Conservation (phyloP, 2,113 vertebrate genomes). For the Gobiocypris rarus region DNA sequence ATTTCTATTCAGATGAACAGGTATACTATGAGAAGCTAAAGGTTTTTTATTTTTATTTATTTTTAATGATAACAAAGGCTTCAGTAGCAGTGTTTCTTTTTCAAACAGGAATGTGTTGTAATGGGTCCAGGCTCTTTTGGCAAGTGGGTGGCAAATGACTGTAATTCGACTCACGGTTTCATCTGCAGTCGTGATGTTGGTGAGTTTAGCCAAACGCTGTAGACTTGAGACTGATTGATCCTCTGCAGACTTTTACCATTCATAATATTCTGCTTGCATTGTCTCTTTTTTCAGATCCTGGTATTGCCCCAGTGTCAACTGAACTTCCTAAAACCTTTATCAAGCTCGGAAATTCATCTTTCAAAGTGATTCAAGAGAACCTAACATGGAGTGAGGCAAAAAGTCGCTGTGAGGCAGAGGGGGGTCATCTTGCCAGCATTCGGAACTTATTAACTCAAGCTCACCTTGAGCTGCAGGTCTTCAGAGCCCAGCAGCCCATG, state of each 20-base stretch:
- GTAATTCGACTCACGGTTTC: conserved; percentile 80
- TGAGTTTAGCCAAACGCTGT: conserved; percentile 61
- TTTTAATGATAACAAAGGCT: background rate
- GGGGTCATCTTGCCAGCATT: conserved; percentile 79
- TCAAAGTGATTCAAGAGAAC: conserved; percentile 77
- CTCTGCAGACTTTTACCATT: background rate
- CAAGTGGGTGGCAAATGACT: conserved; percentile 80
- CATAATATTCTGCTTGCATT: background rate
- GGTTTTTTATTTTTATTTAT: background rate
- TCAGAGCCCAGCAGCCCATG: conserved; percentile 74
- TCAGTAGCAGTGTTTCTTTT: background rate
- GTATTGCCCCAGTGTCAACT: conserved; percentile 59
- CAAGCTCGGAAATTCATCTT: conserved; percentile 78
- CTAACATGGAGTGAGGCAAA: conserved; percentile 83
- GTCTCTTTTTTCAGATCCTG: conserved; percentile 70
- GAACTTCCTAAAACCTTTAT: conserved; percentile 64
- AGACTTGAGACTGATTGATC: background rate
- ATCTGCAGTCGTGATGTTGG: conserved; percentile 81
- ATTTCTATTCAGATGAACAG: background rate
- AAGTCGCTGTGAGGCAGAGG: conserved; percentile 70
- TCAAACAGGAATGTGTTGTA: conserved; percentile 81
- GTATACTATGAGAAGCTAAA: background rate
- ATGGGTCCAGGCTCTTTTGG: conserved; percentile 70
- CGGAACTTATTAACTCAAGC: conserved; percentile 78
- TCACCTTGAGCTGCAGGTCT: conserved; percentile 77